phyloP scores from a whole-genome alignment of 2,797 vertebrate genomes.

The Danio tinwini region DNA sequence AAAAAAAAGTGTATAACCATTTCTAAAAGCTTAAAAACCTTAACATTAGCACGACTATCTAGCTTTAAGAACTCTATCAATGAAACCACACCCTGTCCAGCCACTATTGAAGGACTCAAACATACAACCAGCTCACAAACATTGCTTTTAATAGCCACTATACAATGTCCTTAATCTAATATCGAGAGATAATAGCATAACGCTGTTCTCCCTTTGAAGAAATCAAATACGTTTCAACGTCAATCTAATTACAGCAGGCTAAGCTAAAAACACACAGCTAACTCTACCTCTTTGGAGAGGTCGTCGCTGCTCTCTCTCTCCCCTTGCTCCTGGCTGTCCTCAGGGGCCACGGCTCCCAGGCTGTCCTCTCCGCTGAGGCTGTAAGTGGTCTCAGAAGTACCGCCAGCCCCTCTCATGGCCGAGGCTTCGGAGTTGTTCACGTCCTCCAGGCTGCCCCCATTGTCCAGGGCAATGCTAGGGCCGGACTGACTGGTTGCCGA shows the following conservation, averaged over 20 bases:
- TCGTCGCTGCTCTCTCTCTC: slow-evolving; percentile 83
- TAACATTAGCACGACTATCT: slow-evolving; percentile 6
- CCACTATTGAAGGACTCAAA: slow-evolving; percentile 39
- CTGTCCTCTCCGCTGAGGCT: slow-evolving; percentile 86
- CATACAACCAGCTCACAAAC: slow-evolving; percentile 4
- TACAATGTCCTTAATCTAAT: slow-evolving; percentile 15
- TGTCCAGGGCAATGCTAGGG: slow-evolving; percentile 89
- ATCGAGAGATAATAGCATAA: slow-evolving; percentile 31
- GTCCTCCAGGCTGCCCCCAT: slow-evolving; percentile 87
- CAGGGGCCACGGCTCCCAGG: slow-evolving; percentile 92
- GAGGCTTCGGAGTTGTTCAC: slow-evolving; percentile 82
- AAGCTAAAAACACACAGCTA: slow-evolving; percentile 32
- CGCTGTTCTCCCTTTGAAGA: slow-evolving; percentile 6
- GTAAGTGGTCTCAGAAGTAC: slow-evolving; percentile 85
- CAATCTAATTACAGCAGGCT: slow-evolving; percentile 41
- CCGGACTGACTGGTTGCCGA: slow-evolving; percentile 84
- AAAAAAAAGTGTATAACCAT: not conserved
- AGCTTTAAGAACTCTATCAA: slow-evolving; percentile 6
- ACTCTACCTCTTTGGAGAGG: slow-evolving; percentile 93
- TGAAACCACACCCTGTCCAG: slow-evolving; percentile 56
- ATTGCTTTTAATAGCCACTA: slow-evolving; percentile 5
- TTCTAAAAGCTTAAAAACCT: not conserved
- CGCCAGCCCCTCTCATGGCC: slow-evolving; percentile 88
- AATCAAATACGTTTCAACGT: slow-evolving; percentile 10
- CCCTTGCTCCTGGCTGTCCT: slow-evolving; percentile 81